Conservation (phyloP, 2,888 invertebrate genomes). For the Cenopis cana region DNA sequence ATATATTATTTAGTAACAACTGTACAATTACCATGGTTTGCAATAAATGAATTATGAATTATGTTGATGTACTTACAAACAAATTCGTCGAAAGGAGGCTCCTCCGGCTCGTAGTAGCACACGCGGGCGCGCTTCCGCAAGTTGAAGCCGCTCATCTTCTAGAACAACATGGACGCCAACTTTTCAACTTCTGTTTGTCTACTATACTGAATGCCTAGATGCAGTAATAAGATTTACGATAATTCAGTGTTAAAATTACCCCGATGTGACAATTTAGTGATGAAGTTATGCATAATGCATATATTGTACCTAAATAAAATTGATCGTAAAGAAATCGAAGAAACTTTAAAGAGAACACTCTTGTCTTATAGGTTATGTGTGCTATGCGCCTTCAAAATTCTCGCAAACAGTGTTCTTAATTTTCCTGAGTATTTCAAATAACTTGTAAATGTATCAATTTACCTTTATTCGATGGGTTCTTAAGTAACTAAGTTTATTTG, state of each 20-base stretch:
- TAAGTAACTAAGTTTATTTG: not conserved
- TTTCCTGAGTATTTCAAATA: not conserved
- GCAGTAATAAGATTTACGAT: too few species aligned
- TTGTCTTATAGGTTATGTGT: not conserved
- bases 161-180: slow-evolving; percentile 7
- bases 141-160: slow-evolving; percentile 44
- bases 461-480: not conserved
- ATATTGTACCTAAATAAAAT: too few species aligned
- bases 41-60: too few species aligned
- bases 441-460: not conserved
- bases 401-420: not conserved
- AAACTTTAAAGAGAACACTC: too few species aligned
- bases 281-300: not conserved
- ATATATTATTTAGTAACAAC: too few species aligned
- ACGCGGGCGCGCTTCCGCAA: slow-evolving; percentile 48
- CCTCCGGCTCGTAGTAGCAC: slow-evolving; percentile 56
- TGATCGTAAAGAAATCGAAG: not conserved
- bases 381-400: not conserved
- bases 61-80: slow-evolving; percentile 55
- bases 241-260: not conserved
- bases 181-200: not conserved
- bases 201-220: not conserved
- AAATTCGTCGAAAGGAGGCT: slow-evolving; percentile 58
- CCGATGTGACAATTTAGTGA: too few species aligned
- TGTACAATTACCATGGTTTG: too few species aligned